phyloP scores from a whole-genome alignment of 2,797 vertebrate genomes.

The Phrynocephalus forsythii region DNA sequence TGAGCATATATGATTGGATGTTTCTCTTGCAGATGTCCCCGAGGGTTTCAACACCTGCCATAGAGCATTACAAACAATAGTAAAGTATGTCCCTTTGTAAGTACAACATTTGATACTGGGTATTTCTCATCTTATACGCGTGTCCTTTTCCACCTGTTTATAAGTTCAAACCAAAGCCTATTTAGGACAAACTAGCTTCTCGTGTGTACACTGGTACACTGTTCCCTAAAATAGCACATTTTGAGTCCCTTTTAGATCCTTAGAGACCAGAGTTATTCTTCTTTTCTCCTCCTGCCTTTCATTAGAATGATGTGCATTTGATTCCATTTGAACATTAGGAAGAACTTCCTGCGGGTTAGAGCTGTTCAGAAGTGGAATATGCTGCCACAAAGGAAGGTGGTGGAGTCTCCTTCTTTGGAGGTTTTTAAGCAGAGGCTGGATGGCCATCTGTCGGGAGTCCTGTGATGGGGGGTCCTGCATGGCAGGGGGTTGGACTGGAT shows the following conservation, averaged over 20 bases:
- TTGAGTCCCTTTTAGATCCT: not conserved
- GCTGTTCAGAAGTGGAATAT: too few species aligned
- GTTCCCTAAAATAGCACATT: too few species aligned
- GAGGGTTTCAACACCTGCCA: slow-evolving; percentile 90
- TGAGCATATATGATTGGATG: not conserved
- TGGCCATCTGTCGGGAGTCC: too few species aligned
- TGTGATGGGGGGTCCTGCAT: too few species aligned
- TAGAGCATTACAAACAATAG: slow-evolving; percentile 90
- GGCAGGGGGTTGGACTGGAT: too few species aligned
- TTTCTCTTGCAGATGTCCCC: slow-evolving; percentile 82
- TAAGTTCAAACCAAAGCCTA: not conserved
- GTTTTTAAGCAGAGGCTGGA: too few species aligned
- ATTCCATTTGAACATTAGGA: too few species aligned
- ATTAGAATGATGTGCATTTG: not conserved
- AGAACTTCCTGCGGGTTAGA: too few species aligned
- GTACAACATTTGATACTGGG: slow-evolving; percentile 68
- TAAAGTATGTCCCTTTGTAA: slow-evolving; percentile 95
- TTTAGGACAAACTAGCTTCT: not conserved
- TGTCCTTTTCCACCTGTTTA: not conserved
- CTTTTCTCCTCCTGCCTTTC: too few species aligned
- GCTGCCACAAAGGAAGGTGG: too few species aligned
- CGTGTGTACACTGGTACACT: too few species aligned
- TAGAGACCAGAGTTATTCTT: not conserved
- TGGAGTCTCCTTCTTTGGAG: too few species aligned
- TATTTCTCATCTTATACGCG: not conserved